Evolutionary conservation across 2,888 invertebrate genomes (phyloP).

Genomic region (Sesamia inferens): DNA sequence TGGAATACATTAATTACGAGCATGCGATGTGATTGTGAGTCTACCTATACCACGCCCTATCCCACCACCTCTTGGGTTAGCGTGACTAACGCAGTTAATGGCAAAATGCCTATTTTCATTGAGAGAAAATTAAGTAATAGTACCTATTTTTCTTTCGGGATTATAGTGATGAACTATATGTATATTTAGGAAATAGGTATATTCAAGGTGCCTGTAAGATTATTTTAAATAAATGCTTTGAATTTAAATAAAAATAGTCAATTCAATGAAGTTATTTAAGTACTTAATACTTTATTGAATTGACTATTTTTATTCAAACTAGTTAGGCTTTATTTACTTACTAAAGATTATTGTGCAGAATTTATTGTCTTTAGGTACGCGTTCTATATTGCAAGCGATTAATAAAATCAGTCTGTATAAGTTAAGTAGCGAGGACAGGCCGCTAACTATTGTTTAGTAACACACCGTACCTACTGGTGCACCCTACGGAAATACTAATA

Average conservation of each 20-base stretch:
- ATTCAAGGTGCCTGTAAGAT: background rate
- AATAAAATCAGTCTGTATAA: slow-evolving; percentile 7
- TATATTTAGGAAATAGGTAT: no score
- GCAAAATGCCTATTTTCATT: background rate
- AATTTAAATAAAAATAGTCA: background rate
- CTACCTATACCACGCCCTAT: background rate
- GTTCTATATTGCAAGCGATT: background rate
- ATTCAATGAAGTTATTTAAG: background rate
- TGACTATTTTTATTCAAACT: no score
- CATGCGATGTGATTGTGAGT: slow-evolving; percentile 5
- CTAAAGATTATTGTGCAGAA: background rate
- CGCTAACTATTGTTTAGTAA: background rate
- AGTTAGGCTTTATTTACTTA: no score
- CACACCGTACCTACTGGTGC: no score
- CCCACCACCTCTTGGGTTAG: background rate
- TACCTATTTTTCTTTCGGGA: background rate
- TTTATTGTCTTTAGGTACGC: no score
- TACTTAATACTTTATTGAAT: background rate
- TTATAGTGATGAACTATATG: background rate
- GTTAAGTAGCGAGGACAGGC: slow-evolving; percentile 4
- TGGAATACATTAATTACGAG: slow-evolving; percentile 7
- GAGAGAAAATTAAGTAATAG: background rate
- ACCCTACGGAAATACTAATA: slow-evolving; percentile 31
- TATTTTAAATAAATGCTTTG: background rate
- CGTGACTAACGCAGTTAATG: background rate